Base-by-base conservation (phyloP, 2,888 invertebrate genomes). In the Halictus ligatus region DNA sequence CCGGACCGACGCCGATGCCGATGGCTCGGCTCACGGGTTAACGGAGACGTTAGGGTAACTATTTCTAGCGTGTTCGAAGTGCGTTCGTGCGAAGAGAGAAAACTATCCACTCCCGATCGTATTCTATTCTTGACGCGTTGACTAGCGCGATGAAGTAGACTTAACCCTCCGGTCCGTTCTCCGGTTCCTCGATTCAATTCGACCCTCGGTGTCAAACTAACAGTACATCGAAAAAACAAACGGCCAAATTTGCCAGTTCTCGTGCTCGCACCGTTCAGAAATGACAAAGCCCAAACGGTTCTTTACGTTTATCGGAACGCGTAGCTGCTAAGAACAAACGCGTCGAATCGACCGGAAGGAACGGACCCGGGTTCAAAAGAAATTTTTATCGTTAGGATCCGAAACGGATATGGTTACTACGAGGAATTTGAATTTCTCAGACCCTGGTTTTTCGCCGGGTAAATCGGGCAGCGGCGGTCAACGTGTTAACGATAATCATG, bases 41-140 rank as follows among this genome's bases (percentile, higher is more conserved):
- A 82, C 74, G 48, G 48, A 77, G 25, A 76, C 77, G 80, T 84
- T 84, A 81, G 75, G 69, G 69, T 89, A 86, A 86, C 64, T 75
- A 74, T 85, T 83, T 81, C 67, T 79, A 78, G 67, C 80, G 76
- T 77, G 29, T 58, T 75, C 67, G 48, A 58, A 21, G 43, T 43
- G 46, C 46, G 54, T 74, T 29, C 18, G 29, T 15, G 64, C 40
- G 15, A 46, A 69, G 67, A 48, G 67, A 77, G 72, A 46, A n/a
- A 40, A 46, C 8, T 71, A 67, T 71, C 40, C 48, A n/a, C 40
- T 1, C 46, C 80, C 78, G 80, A 80, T 71, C 71, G 35, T 74
- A 78, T 78, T 78, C 74, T 40, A 40, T 67, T 83, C 75, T 75
- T 54, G 58, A 80, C 64, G 15, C 64, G 29, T 64, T 18, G 29